Base-by-base conservation (phyloP, 2,888 invertebrate genomes). In the Branchellion lobata region DNA sequence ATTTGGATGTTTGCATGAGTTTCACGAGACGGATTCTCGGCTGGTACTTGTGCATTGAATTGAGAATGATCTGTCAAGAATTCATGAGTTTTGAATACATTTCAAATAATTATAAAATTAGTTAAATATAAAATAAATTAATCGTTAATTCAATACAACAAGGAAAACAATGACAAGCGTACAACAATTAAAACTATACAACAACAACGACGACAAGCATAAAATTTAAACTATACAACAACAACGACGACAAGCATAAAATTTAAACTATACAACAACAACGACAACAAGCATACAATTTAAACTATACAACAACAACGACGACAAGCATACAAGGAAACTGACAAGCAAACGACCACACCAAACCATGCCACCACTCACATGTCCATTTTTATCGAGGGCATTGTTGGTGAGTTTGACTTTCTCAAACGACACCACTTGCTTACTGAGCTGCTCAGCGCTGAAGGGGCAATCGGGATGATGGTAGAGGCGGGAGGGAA, bases 41-140 rank as follows among this genome's bases (percentile, higher is more conserved):
- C 88, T 99, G 98, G 89, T 99, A 99, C 86, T 96, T 93, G 90
- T 99, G 98, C 99, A 99, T 99, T 71, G 98, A 98, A 88, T 99
- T 99, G 83, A 99, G 90, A 84, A 99, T 96, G 87, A 99, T 92
- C 98, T 99, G 92, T n/a, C n/a, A 24, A 36, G 8, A n/a, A n/a
- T n/a, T n/a, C n/a, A n/a, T n/a, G n/a, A n/a, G n/a, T n/a, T n/a
- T n/a, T n/a, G n/a, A n/a, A 47, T 18, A 47, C 11, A 47, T 8
- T 47, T 47, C 18, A 47, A 47, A 8, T 14, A 8, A 18, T 47
- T 47, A 14, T 47, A 14, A 47, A 18, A 47, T 14, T 47, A 14
- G 18, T 18, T 14, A 47, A 14, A 14, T 47, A 47, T 47, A 47
- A 47, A 14, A 47, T 47, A 18, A 47, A 47, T 47, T 8, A 47